These are phyloP conservation scores for Eremophila alpestris DNA, from an alignment of 2,797 vertebrate genomes.

Conservation along the genomic window DNA sequence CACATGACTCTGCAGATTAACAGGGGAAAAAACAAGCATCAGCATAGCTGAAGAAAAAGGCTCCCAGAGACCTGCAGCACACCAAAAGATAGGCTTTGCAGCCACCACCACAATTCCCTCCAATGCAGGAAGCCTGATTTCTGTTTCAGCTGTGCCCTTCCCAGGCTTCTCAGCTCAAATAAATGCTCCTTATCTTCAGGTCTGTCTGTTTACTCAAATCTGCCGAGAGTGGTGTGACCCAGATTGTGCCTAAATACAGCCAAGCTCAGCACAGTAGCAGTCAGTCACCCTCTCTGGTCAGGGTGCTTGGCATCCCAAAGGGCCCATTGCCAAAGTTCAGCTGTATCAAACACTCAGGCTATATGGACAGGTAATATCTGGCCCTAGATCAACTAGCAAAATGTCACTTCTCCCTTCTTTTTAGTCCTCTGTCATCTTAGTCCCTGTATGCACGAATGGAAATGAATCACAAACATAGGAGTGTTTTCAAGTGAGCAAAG, in stretches of 20 bases:
- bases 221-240: background rate
- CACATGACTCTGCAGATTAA: background rate
- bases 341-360: background rate
- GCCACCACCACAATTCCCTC: background rate
- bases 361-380: accelerated
- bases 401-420: background rate
- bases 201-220: background rate
- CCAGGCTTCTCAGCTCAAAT: background rate
- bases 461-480: background rate
- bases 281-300: background rate
- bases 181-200: background rate
- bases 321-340: background rate
- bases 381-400: background rate
- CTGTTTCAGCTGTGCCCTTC: background rate
- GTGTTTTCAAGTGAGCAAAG: background rate
- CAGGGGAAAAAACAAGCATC: background rate
- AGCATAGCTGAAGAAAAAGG: background rate
- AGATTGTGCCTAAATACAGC: background rate
- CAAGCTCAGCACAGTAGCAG: background rate
- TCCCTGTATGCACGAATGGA: background rate
- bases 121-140: accelerated
- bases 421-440: background rate
- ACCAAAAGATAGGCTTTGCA: background rate
- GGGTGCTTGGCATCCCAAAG: background rate
- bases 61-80: background rate